Percentiles rank a stretch among this genome's conserved stretches.
Evolutionary conservation across 1,140 invertebrate species (phyloP).

Genomic region (Ostrea edulis): DNA sequence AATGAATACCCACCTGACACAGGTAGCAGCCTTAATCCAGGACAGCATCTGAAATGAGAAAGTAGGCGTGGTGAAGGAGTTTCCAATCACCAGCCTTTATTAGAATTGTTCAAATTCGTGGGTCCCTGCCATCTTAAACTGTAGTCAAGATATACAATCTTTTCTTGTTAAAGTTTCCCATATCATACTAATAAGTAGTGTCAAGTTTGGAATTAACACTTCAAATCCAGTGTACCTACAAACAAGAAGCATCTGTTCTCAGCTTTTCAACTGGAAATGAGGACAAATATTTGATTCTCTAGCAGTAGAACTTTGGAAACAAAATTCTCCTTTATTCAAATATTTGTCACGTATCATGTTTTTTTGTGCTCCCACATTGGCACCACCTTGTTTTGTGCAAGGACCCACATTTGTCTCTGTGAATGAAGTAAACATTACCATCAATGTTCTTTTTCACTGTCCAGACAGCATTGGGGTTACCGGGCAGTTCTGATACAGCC

Average conservation of each 20-base stretch:
- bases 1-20: constrained; percentile 60
- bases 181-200: not conserved
- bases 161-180: not conserved
- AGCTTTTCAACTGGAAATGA: constrained; percentile 29
- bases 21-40: constrained; percentile 43
- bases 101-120: constrained; percentile 45
- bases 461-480: constrained; percentile 99
- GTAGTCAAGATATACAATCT: not conserved
- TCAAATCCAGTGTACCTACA: constrained; percentile 22
- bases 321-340: constrained; percentile 15
- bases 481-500: constrained; percentile 99
- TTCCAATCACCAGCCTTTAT: constrained; percentile 68
- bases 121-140: constrained; percentile 19
- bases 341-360: not conserved
- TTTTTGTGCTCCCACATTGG: not conserved
- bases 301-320: not conserved
- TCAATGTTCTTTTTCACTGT: constrained; percentile 97
- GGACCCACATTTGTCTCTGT: constrained; percentile 28
- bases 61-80: constrained; percentile 74
- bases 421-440: constrained; percentile 83
- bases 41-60: constrained; percentile 71
- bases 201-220: not conserved
- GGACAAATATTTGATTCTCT: constrained; percentile 26
- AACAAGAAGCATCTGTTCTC: constrained; percentile 26
- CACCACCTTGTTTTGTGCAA: constrained; percentile 17